Evolutionary conservation across 37 sponge, comb jelly and placozoan species (phyloP).

Genomic region (Geodia barretti): DNA sequence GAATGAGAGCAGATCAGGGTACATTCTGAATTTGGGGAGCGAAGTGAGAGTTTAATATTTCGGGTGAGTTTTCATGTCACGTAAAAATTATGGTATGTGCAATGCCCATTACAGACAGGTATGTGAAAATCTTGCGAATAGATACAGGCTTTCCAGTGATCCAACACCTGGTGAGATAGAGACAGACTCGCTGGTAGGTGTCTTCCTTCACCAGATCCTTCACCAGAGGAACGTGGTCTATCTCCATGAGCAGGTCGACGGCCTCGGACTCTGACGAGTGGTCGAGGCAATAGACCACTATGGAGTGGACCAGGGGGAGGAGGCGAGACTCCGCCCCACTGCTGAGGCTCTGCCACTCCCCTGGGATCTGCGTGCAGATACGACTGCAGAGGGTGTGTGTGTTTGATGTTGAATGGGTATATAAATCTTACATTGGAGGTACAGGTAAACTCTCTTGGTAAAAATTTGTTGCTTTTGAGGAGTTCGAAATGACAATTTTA

Average conservation of each 20-base stretch:
- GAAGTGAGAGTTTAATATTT: background rate
- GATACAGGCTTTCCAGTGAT: background rate
- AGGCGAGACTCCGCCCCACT: conserved; percentile 11
- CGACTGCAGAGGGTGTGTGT: conserved; percentile 30
- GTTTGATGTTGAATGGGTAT: too few relatives aligned
- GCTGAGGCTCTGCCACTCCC: conserved; percentile 31
- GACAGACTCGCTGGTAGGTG: conserved; percentile 86
- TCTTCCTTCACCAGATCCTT: conserved; percentile 59
- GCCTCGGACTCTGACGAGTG: conserved; percentile 95
- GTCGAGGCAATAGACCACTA: conserved; percentile 79
- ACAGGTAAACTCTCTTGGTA: too few relatives aligned
- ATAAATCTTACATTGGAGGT: too few relatives aligned
- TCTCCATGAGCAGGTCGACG: conserved; percentile 97
- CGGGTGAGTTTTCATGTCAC: background rate
- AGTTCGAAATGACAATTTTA: too few relatives aligned
- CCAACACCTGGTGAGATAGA: conserved; percentile 87
- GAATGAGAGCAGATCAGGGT: background rate
- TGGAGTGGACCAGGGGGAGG: conserved; percentile 61
- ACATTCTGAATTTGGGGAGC: too few relatives aligned
- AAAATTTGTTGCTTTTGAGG: too few relatives aligned
- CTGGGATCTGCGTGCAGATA: conserved; percentile 70
- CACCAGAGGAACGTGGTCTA: conserved; percentile 72
- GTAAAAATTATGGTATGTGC: background rate
- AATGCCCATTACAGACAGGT: background rate
- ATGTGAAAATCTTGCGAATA: too few relatives aligned